Evolutionary conservation across 35 echinoderm and acorn worm genomes (phyloP).

Genomic region (Ptychodera flava): DNA sequence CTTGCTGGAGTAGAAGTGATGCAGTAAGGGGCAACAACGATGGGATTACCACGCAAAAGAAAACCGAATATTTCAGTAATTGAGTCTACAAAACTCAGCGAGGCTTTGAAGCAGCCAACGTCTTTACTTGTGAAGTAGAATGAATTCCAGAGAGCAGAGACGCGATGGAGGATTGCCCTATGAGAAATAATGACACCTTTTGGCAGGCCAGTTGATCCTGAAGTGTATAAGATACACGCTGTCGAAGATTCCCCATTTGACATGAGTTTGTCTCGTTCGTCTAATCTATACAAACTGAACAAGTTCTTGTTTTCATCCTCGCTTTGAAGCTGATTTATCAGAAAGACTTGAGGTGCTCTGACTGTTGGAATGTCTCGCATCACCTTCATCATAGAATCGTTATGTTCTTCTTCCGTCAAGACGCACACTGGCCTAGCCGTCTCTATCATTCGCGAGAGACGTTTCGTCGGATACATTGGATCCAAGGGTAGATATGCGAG

Average conservation of each 20-base stretch:
- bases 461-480: background rate
- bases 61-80: background rate
- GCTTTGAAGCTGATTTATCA: background rate
- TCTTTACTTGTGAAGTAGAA: background rate
- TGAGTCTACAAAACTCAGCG: background rate
- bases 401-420: background rate
- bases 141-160: background rate
- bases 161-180: background rate
- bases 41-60: background rate
- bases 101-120: background rate
- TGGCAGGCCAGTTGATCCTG: background rate
- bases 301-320: background rate
- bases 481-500: background rate
- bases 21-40: background rate
- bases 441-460: background rate
- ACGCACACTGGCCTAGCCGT: background rate
- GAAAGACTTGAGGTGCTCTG: background rate
- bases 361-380: background rate
- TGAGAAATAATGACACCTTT: background rate
- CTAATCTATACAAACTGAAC: background rate
- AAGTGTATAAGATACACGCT: background rate
- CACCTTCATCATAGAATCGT: background rate
- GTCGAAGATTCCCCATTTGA: background rate
- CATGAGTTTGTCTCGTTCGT: background rate
- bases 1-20: background rate